Percentiles rank a stretch among this genome's conserved stretches.
Evolutionary conservation across 2,888 invertebrate species (phyloP).

Genomic region (Lepidochrysops patricia): DNA sequence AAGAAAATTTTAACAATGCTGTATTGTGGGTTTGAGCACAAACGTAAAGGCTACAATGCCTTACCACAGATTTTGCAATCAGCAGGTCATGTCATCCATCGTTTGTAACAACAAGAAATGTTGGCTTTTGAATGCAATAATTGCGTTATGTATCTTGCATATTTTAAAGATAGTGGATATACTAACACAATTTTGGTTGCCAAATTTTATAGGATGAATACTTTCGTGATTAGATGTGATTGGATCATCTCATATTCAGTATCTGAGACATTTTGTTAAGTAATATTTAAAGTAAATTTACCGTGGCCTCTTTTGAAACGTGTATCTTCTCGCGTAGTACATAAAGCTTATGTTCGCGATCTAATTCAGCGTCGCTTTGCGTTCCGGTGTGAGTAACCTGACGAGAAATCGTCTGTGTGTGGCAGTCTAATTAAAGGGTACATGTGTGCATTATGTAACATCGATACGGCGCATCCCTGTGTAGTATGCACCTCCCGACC

Average conservation of each 20-base stretch:
- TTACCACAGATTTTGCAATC: neutral
- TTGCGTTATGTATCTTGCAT: neutral
- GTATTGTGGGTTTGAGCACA: neutral
- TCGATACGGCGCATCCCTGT: constrained; percentile 3
- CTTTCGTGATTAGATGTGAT: too few relatives aligned
- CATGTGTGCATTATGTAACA: neutral
- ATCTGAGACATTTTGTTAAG: too few relatives aligned
- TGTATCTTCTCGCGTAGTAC: too few relatives aligned
- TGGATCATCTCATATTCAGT: too few relatives aligned
- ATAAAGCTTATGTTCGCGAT: too few relatives aligned
- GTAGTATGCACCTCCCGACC: constrained; percentile 20
- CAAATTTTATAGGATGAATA: too few relatives aligned
- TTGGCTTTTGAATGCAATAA: neutral
- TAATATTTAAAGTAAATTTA: too few relatives aligned
- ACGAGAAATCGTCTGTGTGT: neutral
- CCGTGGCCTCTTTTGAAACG: too few relatives aligned
- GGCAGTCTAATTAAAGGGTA: neutral
- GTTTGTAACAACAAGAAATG: neutral
- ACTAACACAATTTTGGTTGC: too few relatives aligned
- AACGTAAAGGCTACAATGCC: constrained; percentile 3
- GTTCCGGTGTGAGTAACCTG: too few relatives aligned
- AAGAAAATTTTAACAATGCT: neutral
- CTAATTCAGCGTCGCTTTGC: too few relatives aligned
- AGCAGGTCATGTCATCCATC: neutral
- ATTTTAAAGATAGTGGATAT: too few relatives aligned